Evolutionary conservation across 2,888 invertebrate genomes (phyloP).

Genomic region (Eucera pruinosa): DNA sequence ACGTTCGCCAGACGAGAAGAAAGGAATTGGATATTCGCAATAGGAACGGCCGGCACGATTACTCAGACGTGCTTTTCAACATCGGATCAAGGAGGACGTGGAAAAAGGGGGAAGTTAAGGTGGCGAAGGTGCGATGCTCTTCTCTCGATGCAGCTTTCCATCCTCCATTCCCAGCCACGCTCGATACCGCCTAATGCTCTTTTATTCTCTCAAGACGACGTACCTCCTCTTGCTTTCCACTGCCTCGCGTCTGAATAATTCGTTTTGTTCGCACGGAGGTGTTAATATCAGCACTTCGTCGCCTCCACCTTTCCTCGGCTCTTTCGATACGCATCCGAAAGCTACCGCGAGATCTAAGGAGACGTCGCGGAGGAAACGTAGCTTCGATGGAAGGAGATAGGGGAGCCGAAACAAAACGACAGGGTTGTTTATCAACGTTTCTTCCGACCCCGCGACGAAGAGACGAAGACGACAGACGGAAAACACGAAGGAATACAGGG

Average conservation of each 20-base stretch:
- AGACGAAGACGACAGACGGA: background rate
- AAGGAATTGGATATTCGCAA: slow-evolving; percentile 58
- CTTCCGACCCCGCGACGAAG: slow-evolving; percentile 37
- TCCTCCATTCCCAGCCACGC: slow-evolving; percentile 4
- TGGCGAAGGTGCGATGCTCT: slow-evolving; percentile 55
- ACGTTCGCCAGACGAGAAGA: slow-evolving; percentile 54
- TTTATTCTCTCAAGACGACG: slow-evolving; percentile 44
- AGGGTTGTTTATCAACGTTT: slow-evolving; percentile 62
- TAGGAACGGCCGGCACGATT: slow-evolving; percentile 59
- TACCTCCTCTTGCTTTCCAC: slow-evolving; percentile 23
- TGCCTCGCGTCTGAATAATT: slow-evolving; percentile 72
- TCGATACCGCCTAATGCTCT: slow-evolving; percentile 35
- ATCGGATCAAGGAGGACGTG: slow-evolving; percentile 56
- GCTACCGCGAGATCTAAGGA: background rate
- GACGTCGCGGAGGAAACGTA: no score
- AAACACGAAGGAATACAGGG: no score
- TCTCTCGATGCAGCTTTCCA: slow-evolving; percentile 39
- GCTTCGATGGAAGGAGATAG: slow-evolving; percentile 23
- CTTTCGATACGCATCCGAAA: slow-evolving; percentile 20
- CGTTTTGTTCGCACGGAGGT: slow-evolving; percentile 68
- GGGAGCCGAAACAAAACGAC: slow-evolving; percentile 20
- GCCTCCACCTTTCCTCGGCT: slow-evolving; percentile 3
- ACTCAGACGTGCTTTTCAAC: slow-evolving; percentile 56
- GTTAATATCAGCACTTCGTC: slow-evolving; percentile 55
- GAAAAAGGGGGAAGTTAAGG: slow-evolving; percentile 37